Evolutionary conservation across 2,888 invertebrate genomes (phyloP).

Genomic region (Coremacera marginata): DNA sequence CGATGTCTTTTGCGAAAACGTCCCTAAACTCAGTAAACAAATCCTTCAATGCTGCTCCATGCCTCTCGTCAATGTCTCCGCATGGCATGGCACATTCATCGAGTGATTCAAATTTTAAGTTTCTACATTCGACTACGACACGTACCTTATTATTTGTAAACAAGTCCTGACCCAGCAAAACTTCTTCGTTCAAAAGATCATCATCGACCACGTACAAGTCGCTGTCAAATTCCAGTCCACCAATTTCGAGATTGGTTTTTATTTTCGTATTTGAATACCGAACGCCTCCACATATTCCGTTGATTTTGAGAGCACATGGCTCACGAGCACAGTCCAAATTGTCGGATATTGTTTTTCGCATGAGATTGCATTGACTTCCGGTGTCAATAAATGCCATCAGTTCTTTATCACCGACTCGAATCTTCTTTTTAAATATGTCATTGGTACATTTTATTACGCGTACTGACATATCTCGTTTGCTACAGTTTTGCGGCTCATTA

Average conservation of each 20-base stretch:
- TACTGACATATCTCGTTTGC: not conserved
- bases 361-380: too few species aligned
- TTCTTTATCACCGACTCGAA: not conserved
- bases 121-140: constrained; percentile 7
- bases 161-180: constrained; percentile 28
- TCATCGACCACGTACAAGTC: constrained; percentile 33
- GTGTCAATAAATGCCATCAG: not conserved
- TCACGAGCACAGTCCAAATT: not conserved
- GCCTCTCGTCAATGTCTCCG: not conserved
- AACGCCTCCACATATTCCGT: too few species aligned
- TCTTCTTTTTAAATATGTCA: not conserved
- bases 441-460: not conserved
- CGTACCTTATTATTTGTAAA: constrained; percentile 6
- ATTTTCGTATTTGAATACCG: constrained; percentile 1
- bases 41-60: not conserved
- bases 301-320: not conserved
- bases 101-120: constrained; percentile 14
- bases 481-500: not conserved
- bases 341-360: not conserved
- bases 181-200: constrained; percentile 18
- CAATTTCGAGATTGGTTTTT: constrained; percentile 17
- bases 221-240: constrained; percentile 6
- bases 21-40: constrained; percentile 9
- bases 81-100: not conserved
- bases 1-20: constrained; percentile 27